Evolutionary conservation across 2,113 vertebrate genomes (phyloP), one percentile per base, ranked within the genome.

Genomic region (Pyxicephalus adspersus): DNA sequence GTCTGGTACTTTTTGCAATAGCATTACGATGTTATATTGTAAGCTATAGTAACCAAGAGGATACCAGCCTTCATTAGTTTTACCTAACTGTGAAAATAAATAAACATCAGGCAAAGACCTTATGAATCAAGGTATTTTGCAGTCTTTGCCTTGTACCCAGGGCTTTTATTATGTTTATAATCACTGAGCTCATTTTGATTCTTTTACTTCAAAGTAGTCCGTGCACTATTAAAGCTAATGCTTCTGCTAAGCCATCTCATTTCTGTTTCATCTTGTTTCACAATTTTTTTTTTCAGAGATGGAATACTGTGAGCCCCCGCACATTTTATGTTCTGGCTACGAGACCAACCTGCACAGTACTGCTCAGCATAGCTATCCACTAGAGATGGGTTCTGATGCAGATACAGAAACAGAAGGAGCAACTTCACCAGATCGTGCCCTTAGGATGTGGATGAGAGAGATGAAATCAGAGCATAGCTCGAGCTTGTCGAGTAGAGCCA

Each of bases 401-500:
- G 96, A 98, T 85, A 97, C 94, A 0, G 96, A 98, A 86, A 96
- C 94, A 0, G 96, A 97, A 86, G 96, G 94, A 0, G 96, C 90
- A 2, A 91, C 94, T 0, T 97, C 96, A 5, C 95, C 95, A 0
- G 94, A 95, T 45, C 95, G 93, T 3, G 95, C 95, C 29, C 89
- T 98, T 86, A 92, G 95, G 90, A 94, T 98, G 93, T 98, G 96
- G 96, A 96, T 98, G 94, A 91, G 93, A 11, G 96, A 95, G 4
- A 92, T 96, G 86, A 97, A 98, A 85, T 98, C 96, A 0, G 95
- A 97, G 84, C 96, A 96, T 84, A 98, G 96, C 85, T 98, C 97
- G 71, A 97, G 96, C 80, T 89, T 98, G 84, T 96, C 96, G 1
- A 98, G 96, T 91, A 94, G 96, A 0, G 96, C 97, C 85, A 98